These are phyloP conservation scores for Rattus rattus DNA, from an alignment of 2,113 vertebrate species.

Conservation along the genomic window DNA sequence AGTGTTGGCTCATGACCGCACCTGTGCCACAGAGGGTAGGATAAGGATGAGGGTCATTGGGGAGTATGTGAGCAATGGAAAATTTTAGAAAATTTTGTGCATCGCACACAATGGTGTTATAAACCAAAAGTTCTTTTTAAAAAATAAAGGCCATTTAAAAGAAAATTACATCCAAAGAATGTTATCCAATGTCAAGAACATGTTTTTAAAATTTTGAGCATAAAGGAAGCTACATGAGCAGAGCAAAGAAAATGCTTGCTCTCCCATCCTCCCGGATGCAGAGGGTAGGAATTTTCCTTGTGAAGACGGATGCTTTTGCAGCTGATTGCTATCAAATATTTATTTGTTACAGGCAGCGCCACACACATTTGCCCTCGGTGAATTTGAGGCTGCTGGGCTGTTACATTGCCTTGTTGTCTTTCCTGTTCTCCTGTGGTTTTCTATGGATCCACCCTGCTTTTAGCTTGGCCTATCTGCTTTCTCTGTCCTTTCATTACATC, in stretches of 20 bases:
- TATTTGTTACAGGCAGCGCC: conserved; percentile 3
- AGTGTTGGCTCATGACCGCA: not conserved
- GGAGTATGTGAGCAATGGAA: accelerated
- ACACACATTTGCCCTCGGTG: not conserved
- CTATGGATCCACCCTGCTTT: conserved; percentile 48
- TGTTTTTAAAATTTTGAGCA: not conserved
- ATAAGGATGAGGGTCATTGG: no score
- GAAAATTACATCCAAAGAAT: not conserved
- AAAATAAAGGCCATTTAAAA: not conserved
- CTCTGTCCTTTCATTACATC: conserved; percentile 30
- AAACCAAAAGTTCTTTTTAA: not conserved
- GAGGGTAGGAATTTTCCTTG: conserved; percentile 3
- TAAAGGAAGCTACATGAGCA: conserved; percentile 10
- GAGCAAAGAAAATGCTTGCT: not conserved
- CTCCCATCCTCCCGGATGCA: not conserved
- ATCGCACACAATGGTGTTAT: not conserved
- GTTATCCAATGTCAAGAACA: not conserved
- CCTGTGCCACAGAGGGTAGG: not conserved
- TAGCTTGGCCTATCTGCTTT: conserved; percentile 13
- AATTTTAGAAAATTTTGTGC: not conserved
- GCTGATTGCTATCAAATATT: conserved; percentile 47
- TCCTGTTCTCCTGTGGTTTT: conserved; percentile 55
- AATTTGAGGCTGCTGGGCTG: not conserved
- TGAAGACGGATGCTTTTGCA: not conserved
- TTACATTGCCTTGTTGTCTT: not conserved